These are phyloP conservation scores for Spea hammondii DNA, from an alignment of 2,797 vertebrate genomes.

Conservation along the genomic window DNA sequence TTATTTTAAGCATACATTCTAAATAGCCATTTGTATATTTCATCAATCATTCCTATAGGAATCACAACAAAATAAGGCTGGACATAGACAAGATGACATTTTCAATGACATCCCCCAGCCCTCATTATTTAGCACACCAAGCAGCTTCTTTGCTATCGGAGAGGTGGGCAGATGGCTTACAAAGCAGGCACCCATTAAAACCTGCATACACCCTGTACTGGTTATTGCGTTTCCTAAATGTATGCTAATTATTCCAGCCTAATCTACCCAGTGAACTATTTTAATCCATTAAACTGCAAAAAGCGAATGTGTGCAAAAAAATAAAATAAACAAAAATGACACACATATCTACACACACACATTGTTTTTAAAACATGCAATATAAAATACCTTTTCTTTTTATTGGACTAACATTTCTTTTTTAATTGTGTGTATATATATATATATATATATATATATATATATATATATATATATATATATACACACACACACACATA, in stretches of 20 bases:
- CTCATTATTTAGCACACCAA: too few species aligned
- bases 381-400: too few species aligned
- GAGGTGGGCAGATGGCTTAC: slow-evolving; percentile 3
- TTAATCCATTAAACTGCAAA: neutral
- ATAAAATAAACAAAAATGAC: neutral
- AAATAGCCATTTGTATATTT: slow-evolving; percentile 1
- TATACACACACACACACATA: neutral
- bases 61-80: neutral
- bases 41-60: slow-evolving; percentile 4
- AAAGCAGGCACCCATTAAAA: slow-evolving; percentile 5
- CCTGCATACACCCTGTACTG: neutral
- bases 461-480: too few species aligned
- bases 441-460: too few species aligned
- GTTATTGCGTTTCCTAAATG: neutral
- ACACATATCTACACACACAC: neutral
- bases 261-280: neutral
- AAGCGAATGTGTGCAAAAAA: neutral
- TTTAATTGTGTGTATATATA: too few species aligned
- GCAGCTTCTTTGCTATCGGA: neutral
- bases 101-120: neutral
- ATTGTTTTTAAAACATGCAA: too few species aligned
- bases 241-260: too few species aligned
- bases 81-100: neutral
- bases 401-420: too few species aligned
- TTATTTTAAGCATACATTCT: too few species aligned